Percentiles rank a stretch among this genome's conserved stretches.
These are phyloP conservation scores for Stegodyphus dumicola DNA, from an alignment of 1,140 invertebrate species.

Conservation along the genomic window DNA sequence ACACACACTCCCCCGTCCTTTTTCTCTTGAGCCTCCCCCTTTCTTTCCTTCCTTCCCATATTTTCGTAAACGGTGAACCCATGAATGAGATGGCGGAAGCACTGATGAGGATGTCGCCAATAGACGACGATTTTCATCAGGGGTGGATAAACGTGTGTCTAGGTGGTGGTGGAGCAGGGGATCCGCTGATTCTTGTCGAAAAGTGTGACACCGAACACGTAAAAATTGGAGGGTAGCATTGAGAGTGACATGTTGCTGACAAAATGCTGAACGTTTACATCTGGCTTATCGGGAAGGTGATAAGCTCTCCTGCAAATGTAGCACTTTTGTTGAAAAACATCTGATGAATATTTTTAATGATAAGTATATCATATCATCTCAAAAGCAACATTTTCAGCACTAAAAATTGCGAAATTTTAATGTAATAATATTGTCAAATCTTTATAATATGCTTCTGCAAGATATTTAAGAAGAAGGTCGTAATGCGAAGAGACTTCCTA, in stretches of 20 bases:
- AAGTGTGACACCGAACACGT: neutral
- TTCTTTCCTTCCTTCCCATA: neutral
- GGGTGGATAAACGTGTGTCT: neutral
- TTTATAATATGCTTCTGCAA: too few relatives aligned
- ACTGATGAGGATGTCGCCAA: conserved; percentile 34
- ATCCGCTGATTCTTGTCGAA: neutral
- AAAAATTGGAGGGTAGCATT: neutral
- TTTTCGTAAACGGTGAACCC: neutral
- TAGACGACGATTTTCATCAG: conserved; percentile 17
- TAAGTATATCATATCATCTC: too few relatives aligned
- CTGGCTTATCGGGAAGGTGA: too few relatives aligned
- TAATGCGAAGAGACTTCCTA: too few relatives aligned
- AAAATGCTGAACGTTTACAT: too few relatives aligned
- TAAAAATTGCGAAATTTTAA: too few relatives aligned
- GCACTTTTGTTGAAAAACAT: too few relatives aligned
- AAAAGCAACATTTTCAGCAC: too few relatives aligned
- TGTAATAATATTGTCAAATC: too few relatives aligned
- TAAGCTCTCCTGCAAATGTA: too few relatives aligned
- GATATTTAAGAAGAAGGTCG: too few relatives aligned
- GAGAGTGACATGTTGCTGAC: neutral
- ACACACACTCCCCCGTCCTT: neutral
- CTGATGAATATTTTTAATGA: too few relatives aligned
- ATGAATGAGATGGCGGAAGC: conserved; percentile 24
- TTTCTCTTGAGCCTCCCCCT: neutral
- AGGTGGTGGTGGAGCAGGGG: neutral